Evolutionary conservation across 2,113 vertebrate species (phyloP).

Genomic region (Pterocles gutturalis): DNA sequence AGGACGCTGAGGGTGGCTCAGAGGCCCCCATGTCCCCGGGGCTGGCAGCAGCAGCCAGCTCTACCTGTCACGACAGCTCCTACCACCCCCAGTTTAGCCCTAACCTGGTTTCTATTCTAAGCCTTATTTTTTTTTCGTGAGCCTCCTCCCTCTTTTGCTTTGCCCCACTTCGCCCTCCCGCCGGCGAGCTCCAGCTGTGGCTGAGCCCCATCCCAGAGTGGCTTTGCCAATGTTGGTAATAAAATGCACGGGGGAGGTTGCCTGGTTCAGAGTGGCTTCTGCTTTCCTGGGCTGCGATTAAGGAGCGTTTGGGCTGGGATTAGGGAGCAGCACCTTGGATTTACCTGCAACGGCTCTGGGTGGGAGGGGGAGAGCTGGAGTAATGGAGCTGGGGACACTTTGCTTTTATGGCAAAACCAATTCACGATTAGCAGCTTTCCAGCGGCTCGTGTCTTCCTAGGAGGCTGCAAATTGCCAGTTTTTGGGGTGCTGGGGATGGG

Average conservation of each 20-base stretch:
- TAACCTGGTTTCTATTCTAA: constrained; percentile 52
- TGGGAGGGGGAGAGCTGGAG: not conserved
- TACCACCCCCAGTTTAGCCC: constrained; percentile 19
- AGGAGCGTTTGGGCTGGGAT: constrained; percentile 3
- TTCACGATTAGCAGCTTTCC: not conserved
- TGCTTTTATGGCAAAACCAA: not conserved
- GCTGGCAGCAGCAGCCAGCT: not conserved
- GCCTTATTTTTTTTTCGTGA: not conserved
- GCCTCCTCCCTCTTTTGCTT: constrained; percentile 33
- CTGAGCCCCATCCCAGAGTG: not conserved
- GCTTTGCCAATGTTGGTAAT: not conserved
- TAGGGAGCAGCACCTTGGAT: not conserved
- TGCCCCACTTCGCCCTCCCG: not conserved
- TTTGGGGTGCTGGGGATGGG: not conserved
- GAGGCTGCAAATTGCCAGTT: not conserved
- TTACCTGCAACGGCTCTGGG: not conserved
- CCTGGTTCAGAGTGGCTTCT: not conserved
- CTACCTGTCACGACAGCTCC: not conserved
- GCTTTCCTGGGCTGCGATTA: not conserved
- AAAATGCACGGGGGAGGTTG: not conserved
- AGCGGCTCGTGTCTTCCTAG: not conserved
- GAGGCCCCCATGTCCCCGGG: not conserved
- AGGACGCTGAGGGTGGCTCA: accelerated
- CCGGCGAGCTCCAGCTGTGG: accelerated
- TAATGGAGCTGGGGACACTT: not conserved